These are phyloP conservation scores for Callionymus lyra DNA, from an alignment of 2,113 vertebrate genomes.

Conservation along the genomic window DNA sequence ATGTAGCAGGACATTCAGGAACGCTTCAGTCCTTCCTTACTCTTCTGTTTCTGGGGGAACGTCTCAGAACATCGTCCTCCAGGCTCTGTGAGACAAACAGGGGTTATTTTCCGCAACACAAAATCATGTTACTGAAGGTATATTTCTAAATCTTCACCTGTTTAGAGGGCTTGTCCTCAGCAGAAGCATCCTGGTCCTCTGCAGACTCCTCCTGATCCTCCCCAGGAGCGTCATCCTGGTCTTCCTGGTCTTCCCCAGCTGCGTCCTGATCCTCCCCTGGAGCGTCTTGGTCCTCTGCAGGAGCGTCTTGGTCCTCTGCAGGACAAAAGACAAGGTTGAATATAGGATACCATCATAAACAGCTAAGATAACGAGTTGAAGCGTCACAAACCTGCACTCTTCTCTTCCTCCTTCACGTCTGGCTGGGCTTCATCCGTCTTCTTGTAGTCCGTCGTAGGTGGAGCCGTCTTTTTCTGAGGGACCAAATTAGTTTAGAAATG, in stretches of 20 bases:
- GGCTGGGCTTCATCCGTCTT: conserved; percentile 94
- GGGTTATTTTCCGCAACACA: not conserved
- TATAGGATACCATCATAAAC: not conserved
- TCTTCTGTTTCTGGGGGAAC: conserved; percentile 91
- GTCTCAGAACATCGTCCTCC: conserved; percentile 86
- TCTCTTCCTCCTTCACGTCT: conserved; percentile 83
- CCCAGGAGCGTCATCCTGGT: conserved; percentile 36
- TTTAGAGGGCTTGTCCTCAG: too few relatives aligned
- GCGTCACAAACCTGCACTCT: conserved; percentile 28
- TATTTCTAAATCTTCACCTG: not conserved
- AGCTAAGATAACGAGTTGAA: not conserved
- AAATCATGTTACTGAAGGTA: not conserved
- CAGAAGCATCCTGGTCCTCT: conserved; percentile 26
- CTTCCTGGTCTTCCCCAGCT: conserved; percentile 63
- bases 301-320: too few relatives aligned
- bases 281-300: not conserved
- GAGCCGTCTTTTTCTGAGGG: conserved; percentile 74
- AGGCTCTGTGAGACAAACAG: conserved; percentile 44
- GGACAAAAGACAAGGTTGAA: not conserved
- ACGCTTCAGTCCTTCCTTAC: conserved; percentile 80
- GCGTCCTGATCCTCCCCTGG: conserved; percentile 38
- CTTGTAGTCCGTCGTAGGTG: conserved; percentile 80
- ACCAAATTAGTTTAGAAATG: not conserved
- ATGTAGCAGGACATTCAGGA: conserved; percentile 8
- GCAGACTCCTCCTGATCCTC: conserved; percentile 36